These are phyloP conservation scores for Penaeus indicus DNA, from an alignment of 1,140 invertebrate species.

Conservation along the genomic window DNA sequence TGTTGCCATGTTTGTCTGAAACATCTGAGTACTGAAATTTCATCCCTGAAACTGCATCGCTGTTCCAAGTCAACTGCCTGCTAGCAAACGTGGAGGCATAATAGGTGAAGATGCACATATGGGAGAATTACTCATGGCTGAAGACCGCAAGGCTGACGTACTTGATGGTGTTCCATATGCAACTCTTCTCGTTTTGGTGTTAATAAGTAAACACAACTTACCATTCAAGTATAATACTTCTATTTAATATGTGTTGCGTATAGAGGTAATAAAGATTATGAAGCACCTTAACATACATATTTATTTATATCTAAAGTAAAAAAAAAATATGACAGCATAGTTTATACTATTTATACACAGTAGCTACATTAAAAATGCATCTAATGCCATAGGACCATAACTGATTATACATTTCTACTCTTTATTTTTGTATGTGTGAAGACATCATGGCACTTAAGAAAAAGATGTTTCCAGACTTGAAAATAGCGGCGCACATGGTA, in stretches of 20 bases:
- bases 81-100: neutral
- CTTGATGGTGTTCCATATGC: neutral
- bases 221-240: neutral
- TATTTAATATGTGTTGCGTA: no score
- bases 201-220: conserved; percentile 6
- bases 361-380: no score
- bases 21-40: conserved; percentile 11
- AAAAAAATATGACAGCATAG: neutral
- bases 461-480: neutral
- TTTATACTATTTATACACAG: no score
- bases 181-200: neutral
- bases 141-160: neutral
- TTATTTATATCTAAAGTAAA: neutral
- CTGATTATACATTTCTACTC: no score
- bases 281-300: neutral
- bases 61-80: neutral
- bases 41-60: conserved; percentile 4
- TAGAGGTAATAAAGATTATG: no score
- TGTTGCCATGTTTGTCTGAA: neutral
- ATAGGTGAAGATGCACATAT: neutral
- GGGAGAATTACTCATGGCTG: neutral
- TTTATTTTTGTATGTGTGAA: conserved; percentile 1
- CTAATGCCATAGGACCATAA: no score
- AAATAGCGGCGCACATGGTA: conserved; percentile 6
- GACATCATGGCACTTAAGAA: neutral